phyloP scores from a whole-genome alignment of 2,113 vertebrate species.

The Microtus ochrogaster region DNA sequence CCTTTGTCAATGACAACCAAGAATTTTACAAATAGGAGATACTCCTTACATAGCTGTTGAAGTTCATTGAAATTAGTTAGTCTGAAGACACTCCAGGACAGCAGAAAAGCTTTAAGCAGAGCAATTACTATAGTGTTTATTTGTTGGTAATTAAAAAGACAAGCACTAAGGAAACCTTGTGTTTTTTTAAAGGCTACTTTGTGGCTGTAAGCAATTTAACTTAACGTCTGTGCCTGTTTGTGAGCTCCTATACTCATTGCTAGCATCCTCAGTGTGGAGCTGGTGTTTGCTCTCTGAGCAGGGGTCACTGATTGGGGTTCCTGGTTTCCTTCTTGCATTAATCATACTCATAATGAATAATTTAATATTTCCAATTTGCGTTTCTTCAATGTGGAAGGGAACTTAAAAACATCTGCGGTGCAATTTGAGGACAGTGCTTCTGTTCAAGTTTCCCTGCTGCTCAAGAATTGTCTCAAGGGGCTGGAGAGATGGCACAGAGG shows the following conservation, averaged over 20 bases:
- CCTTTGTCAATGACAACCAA: not conserved
- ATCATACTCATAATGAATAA: not conserved
- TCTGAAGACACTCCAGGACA: not conserved
- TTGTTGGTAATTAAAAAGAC: not conserved
- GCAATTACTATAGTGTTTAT: not conserved
- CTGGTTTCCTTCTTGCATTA: slow-evolving; percentile 21
- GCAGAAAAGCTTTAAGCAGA: not conserved
- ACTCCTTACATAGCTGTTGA: not conserved
- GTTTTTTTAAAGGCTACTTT: not conserved
- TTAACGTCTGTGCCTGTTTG: not conserved
- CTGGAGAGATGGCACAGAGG: not conserved
- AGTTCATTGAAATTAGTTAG: slow-evolving; percentile 23
- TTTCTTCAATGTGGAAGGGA: not conserved
- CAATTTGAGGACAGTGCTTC: not conserved
- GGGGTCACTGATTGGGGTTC: not conserved
- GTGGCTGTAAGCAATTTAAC: not conserved
- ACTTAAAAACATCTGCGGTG: not conserved
- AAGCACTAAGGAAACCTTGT: not conserved
- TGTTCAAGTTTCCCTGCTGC: not conserved
- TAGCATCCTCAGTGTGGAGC: not conserved
- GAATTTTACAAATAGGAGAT: slow-evolving; percentile 10
- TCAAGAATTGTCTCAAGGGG: not conserved
- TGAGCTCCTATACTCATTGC: not conserved
- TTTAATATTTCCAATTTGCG: slow-evolving; percentile 4
- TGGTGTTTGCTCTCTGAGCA: not conserved